Conservation (phyloP, 1,140 invertebrate genomes). For the Ganaspis sp. region DNA sequence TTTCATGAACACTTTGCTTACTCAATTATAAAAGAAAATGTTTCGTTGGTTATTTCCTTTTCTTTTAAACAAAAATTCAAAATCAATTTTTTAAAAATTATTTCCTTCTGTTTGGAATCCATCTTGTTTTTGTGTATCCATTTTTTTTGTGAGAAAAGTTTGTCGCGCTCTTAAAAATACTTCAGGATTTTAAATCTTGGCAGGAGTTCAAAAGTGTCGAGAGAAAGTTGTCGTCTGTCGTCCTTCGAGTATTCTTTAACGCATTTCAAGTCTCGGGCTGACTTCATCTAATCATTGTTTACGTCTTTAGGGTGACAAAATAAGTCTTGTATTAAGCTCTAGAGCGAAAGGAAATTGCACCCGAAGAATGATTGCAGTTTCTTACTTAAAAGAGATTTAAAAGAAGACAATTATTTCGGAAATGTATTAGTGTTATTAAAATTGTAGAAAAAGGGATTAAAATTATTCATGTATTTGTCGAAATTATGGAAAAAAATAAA, state of each 20-base stretch:
- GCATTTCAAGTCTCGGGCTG: slow-evolving; percentile 1
- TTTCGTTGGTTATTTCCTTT: neutral
- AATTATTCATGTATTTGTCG: no score
- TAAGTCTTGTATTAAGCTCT: neutral
- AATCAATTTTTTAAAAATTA: neutral
- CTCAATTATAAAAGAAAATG: neutral
- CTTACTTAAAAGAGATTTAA: neutral
- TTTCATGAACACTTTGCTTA: no score
- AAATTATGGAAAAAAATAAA: no score
- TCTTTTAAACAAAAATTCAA: neutral
- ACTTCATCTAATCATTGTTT: slow-evolving; percentile 10
- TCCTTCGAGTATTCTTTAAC: neutral
- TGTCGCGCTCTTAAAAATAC: no score
- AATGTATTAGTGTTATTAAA: no score
- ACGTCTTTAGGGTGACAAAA: neutral
- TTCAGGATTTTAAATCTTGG: neutral
- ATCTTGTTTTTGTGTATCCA: no score
- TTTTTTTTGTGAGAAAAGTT: no score
- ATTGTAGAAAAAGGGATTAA: no score
- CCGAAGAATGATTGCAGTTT: neutral
- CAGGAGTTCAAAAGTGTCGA: neutral
- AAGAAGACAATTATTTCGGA: neutral
- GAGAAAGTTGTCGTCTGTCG: neutral
- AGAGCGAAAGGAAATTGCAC: neutral
- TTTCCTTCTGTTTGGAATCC: neutral